Evolutionary conservation across 2,113 vertebrate genomes (phyloP).

Genomic region (Arothron firmamentum): DNA sequence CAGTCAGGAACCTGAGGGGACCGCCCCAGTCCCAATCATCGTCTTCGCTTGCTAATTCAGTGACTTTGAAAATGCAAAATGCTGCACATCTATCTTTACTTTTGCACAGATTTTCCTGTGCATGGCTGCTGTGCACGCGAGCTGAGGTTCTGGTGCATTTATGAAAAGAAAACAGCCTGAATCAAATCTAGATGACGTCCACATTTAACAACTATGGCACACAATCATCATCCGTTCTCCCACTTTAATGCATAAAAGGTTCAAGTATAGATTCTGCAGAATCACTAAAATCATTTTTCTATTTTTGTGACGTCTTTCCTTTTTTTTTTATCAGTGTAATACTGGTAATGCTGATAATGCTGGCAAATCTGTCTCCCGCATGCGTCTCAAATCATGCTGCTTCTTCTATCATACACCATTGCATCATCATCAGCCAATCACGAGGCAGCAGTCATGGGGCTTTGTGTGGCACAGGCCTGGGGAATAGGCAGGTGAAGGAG

Average conservation of each 20-base stretch:
- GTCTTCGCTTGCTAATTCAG: no score
- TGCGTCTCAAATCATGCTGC: conserved; percentile 37
- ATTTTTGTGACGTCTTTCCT: no score
- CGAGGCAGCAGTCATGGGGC: conserved; percentile 43
- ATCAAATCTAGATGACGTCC: conserved; percentile 21
- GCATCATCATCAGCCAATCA: conserved; percentile 75
- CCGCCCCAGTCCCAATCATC: no score
- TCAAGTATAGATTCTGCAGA: conserved; percentile 6
- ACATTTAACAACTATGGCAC: no score
- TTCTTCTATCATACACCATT: conserved; percentile 60
- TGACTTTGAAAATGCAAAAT: conserved; percentile 23
- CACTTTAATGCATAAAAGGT: conserved; percentile 11
- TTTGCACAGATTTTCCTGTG: no score
- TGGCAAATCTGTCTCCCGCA: no score
- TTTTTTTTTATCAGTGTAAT: no score
- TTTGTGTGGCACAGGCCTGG: conserved; percentile 60
- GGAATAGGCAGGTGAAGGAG: conserved; percentile 64
- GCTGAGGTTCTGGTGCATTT: neutral
- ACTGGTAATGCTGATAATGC: no score
- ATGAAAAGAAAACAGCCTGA: neutral
- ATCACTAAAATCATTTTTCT: neutral
- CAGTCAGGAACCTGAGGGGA: no score
- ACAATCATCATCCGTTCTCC: no score
- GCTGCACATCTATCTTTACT: neutral
- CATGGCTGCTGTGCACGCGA: no score